Percentiles rank a stretch among this genome's conserved stretches.
Evolutionary conservation across 2,797 vertebrate genomes (phyloP).

Genomic region (Liasis olivaceus): DNA sequence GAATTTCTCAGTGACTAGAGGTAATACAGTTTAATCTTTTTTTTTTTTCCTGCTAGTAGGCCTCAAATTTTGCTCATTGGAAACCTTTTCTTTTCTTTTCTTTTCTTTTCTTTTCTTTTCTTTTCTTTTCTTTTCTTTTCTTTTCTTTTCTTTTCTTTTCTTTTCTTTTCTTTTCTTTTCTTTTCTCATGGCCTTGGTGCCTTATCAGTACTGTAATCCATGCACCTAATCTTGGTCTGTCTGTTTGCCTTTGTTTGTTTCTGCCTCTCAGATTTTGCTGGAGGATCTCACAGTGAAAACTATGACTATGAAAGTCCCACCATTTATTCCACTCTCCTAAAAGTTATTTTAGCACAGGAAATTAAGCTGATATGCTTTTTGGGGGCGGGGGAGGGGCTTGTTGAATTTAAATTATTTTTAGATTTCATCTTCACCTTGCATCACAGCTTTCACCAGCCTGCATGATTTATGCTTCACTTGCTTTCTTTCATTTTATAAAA

Average conservation of each 20-base stretch:
- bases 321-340: constrained; percentile 70
- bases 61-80: constrained; percentile 77
- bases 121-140: no score
- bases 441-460: constrained; percentile 69
- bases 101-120: no score
- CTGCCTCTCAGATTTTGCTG: constrained; percentile 67
- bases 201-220: constrained; percentile 74
- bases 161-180: no score
- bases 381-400: constrained; percentile 64
- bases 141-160: no score
- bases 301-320: constrained; percentile 68
- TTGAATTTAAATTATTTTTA: constrained; percentile 78
- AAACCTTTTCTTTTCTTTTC: constrained; percentile 72
- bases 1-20: constrained; percentile 80
- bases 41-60: constrained; percentile 74
- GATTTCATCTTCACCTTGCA: constrained; percentile 69
- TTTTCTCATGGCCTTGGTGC: constrained; percentile 65
- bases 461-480: constrained; percentile 71
- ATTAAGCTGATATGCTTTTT: constrained; percentile 71
- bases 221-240: constrained; percentile 67
- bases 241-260: not conserved
- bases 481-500: constrained; percentile 72
- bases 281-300: constrained; percentile 73
- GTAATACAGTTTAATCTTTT: constrained; percentile 82
- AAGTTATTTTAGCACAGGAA: constrained; percentile 70